Conservation (phyloP, 2,113 vertebrate species). For the Megalops atlanticus region DNA sequence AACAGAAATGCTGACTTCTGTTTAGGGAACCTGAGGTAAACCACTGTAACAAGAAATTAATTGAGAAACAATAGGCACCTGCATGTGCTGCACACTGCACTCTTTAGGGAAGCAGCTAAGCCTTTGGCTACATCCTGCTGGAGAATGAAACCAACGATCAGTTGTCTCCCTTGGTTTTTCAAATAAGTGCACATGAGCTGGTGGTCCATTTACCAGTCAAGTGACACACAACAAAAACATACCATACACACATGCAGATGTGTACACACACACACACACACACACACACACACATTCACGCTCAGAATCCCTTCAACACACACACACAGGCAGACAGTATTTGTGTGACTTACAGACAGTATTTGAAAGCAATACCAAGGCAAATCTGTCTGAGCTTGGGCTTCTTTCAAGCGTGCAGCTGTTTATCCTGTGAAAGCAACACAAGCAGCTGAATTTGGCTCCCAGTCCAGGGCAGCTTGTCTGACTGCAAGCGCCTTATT, state of each 20-base stretch:
- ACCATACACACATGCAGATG: neutral
- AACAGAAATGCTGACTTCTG: neutral
- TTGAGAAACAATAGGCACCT: neutral
- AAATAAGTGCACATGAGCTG: neutral
- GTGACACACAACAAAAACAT: neutral
- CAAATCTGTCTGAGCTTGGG: neutral
- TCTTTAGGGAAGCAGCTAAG: neutral
- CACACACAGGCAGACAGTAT: neutral
- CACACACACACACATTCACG: neutral
- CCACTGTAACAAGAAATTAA: no score
- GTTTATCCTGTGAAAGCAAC: slow-evolving; percentile 1
- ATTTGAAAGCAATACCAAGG: slow-evolving; percentile 3
- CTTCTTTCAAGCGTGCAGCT: slow-evolving; percentile 5
- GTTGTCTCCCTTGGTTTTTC: slow-evolving; percentile 8
- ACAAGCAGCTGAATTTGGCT: neutral
- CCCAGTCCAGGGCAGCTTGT: neutral
- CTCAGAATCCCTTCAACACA: neutral
- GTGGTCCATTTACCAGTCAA: neutral
- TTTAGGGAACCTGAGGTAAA: neutral
- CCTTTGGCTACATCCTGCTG: neutral
- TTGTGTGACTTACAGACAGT: no score
- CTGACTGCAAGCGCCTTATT: slow-evolving; percentile 3
- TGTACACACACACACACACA: neutral
- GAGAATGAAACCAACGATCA: neutral
- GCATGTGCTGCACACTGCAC: neutral